Conservation (phyloP, 2,113 vertebrate genomes). For the Andinoacara biseriatus region DNA sequence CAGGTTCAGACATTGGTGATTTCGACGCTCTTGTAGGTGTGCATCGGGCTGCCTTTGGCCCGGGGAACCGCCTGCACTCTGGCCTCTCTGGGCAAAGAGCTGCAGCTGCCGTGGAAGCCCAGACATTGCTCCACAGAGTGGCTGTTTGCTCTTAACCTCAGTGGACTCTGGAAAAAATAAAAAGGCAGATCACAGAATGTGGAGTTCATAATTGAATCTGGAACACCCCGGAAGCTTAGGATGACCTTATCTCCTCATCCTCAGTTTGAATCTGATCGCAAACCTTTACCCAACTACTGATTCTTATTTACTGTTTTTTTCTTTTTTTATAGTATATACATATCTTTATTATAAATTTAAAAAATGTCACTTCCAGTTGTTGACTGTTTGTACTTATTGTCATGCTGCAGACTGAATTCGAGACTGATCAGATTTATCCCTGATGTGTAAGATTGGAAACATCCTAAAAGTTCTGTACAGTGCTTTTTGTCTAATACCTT, state of each 20-base stretch:
- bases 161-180: slow-evolving; percentile 75
- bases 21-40: slow-evolving; percentile 77
- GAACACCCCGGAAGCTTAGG: no score
- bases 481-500: slow-evolving; percentile 72
- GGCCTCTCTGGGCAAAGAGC: slow-evolving; percentile 82
- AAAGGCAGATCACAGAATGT: neutral
- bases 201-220: neutral
- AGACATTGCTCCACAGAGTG: slow-evolving; percentile 77
- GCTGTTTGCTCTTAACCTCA: slow-evolving; percentile 80
- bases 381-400: no score
- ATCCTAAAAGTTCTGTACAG: neutral
- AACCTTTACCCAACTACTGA: neutral
- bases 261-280: neutral
- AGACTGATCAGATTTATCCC: no score
- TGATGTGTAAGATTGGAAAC: neutral
- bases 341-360: neutral
- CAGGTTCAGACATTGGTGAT: slow-evolving; percentile 74
- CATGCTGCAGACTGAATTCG: no score
- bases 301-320: neutral
- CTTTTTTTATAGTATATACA: neutral
- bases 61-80: slow-evolving; percentile 72
- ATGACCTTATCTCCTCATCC: neutral
- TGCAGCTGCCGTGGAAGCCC: slow-evolving; percentile 80
- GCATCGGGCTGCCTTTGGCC: slow-evolving; percentile 78
- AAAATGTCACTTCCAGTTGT: no score